These are phyloP conservation scores for Zaprionus davidi DNA, from an alignment of 1,140 invertebrate species.

Conservation along the genomic window DNA sequence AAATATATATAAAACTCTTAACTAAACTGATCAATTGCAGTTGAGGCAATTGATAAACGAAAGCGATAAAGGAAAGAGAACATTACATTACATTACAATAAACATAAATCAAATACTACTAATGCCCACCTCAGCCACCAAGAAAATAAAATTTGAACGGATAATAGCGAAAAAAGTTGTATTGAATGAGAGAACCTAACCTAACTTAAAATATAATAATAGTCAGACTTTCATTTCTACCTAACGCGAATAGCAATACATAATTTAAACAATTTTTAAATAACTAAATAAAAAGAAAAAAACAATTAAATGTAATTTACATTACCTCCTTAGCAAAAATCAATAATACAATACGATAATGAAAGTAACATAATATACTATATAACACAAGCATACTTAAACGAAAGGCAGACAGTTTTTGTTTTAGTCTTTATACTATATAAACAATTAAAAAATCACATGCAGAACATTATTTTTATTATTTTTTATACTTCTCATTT, in stretches of 20 bases:
- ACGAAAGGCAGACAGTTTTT: slow-evolving; percentile 71
- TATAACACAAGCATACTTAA: slow-evolving; percentile 41
- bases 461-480: slow-evolving; percentile 8
- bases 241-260: slow-evolving; percentile 59
- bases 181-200: slow-evolving; percentile 10
- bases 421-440: slow-evolving; percentile 58
- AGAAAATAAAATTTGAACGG: slow-evolving; percentile 46
- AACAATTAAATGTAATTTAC: slow-evolving; percentile 81
- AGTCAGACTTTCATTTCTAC: slow-evolving; percentile 65
- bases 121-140: slow-evolving; percentile 81
- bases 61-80: background rate
- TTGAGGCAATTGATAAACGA: slow-evolving; percentile 14
- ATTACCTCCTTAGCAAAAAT: slow-evolving; percentile 83
- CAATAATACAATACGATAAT: slow-evolving; percentile 62
- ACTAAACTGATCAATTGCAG: slow-evolving; percentile 32
- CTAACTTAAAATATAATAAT: slow-evolving; percentile 42
- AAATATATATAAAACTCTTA: slow-evolving; percentile 23
- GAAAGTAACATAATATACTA: slow-evolving; percentile 44
- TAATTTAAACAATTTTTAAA: slow-evolving; percentile 54
- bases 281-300: slow-evolving; percentile 52
- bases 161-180: slow-evolving; percentile 20
- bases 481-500: slow-evolving; percentile 48
- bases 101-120: slow-evolving; percentile 54
- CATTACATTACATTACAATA: slow-evolving; percentile 9
- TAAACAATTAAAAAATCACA: slow-evolving; percentile 34